A percentile compares a stretch with the other conserved stretches of the same genome.
phyloP scores from a whole-genome alignment of 2,113 vertebrate species.

The Melierax canorus region DNA sequence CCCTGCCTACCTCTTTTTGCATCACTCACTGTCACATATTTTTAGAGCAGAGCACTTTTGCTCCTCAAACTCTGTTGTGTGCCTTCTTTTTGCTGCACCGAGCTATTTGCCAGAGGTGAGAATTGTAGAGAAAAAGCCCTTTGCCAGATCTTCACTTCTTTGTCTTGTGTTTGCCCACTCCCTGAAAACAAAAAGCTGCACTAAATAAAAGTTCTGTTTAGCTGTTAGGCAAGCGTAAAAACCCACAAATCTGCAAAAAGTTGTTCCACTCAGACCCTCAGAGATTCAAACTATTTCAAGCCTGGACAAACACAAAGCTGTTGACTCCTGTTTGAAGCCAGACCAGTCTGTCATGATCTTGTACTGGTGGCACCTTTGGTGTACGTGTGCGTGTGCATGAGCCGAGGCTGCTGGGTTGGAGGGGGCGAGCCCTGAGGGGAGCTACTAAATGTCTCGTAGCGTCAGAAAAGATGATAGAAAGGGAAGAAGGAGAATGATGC shows the following conservation, averaged over 20 bases:
- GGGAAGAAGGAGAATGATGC: neutral
- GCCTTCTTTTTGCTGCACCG: neutral
- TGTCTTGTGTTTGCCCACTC: neutral
- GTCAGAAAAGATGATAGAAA: neutral
- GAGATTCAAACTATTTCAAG: neutral
- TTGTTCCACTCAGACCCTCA: neutral
- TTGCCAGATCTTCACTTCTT: neutral
- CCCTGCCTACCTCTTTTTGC: neutral
- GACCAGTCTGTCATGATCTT: neutral
- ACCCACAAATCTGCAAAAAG: neutral
- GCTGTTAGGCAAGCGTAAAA: neutral
- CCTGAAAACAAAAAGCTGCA: neutral
- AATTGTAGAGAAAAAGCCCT: neutral
- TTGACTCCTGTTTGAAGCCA: neutral
- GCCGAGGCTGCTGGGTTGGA: neutral
- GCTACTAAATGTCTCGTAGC: neutral
- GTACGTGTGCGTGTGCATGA: accelerated
- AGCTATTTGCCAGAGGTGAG: neutral
- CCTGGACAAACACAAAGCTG: neutral
- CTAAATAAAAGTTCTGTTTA: neutral
- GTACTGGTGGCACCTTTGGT: neutral
- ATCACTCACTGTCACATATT: neutral
- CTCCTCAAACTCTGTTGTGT: neutral
- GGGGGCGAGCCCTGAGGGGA: neutral
- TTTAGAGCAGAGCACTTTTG: neutral